Percentiles rank a stretch among this genome's conserved stretches.
Evolutionary conservation across 2,888 invertebrate species (phyloP).

Genomic region (Agrochola litura): DNA sequence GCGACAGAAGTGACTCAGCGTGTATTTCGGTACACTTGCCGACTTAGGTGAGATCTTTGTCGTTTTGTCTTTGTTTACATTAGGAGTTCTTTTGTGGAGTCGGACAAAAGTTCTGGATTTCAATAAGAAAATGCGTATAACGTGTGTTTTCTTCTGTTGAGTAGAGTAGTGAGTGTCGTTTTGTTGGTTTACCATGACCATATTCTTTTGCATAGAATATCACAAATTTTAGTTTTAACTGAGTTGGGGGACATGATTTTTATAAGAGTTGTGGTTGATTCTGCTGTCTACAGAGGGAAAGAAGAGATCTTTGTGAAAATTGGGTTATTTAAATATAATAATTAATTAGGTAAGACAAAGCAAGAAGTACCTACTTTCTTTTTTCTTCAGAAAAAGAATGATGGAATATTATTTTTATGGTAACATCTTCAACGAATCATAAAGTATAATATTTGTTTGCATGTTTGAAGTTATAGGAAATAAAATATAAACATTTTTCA

Average conservation of each 20-base stretch:
- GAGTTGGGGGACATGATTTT: neutral
- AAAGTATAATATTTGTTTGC: slow-evolving; percentile 42
- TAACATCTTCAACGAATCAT: slow-evolving; percentile 50
- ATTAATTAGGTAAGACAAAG: neutral
- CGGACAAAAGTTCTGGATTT: neutral
- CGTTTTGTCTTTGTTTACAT: slow-evolving; percentile 62
- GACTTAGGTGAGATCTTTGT: slow-evolving; percentile 64
- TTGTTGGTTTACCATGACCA: neutral
- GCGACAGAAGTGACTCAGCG: slow-evolving; percentile 69
- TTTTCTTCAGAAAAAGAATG: slow-evolving; percentile 30
- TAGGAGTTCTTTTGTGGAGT: slow-evolving; percentile 54
- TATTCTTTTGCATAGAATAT: neutral
- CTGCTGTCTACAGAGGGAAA: neutral
- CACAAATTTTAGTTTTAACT: neutral
- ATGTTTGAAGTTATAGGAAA: slow-evolving; percentile 42
- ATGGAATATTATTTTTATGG: slow-evolving; percentile 25
- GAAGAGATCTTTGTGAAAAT: neutral
- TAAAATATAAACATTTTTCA: slow-evolving; percentile 53
- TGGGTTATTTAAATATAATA: neutral
- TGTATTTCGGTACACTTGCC: slow-evolving; percentile 69
- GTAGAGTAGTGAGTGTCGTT: too few species aligned
- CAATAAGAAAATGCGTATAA: slow-evolving; percentile 7
- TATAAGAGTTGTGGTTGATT: neutral
- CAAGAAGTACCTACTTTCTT: neutral
- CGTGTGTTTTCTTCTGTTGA: too few species aligned